Evolutionary conservation across 1,140 invertebrate species (phyloP).

Genomic region (Asbolus verrucosus): DNA sequence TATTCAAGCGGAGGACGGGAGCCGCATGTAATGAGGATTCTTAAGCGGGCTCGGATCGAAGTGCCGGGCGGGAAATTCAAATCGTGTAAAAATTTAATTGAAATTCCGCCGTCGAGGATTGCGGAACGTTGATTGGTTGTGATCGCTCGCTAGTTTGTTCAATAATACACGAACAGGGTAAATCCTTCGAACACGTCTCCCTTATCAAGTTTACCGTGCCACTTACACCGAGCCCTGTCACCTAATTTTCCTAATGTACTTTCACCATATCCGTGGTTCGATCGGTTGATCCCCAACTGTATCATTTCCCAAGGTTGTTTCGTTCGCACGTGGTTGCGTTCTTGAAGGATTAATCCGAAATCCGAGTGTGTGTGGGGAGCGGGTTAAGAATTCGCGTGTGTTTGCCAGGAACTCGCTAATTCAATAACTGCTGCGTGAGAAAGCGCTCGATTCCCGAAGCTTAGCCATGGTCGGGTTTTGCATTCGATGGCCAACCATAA

Average conservation of each 20-base stretch:
- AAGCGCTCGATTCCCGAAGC: constrained; percentile 16
- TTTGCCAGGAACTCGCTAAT: constrained; percentile 36
- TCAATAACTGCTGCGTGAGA: constrained; percentile 37
- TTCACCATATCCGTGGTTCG: constrained; percentile 28
- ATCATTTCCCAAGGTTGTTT: constrained; percentile 38
- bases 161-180: background rate
- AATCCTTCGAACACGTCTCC: constrained; percentile 21
- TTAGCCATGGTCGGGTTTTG: constrained; percentile 24
- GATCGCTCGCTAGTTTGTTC: no score
- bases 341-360: constrained; percentile 35
- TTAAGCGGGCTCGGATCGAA: no score
- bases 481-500: constrained; percentile 15
- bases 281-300: constrained; percentile 38
- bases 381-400: constrained; percentile 29
- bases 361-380: constrained; percentile 26
- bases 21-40: no score
- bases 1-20: no score
- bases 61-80: no score
- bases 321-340: constrained; percentile 37
- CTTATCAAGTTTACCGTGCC: constrained; percentile 26
- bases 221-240: constrained; percentile 23
- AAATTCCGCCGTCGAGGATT: no score
- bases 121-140: no score
- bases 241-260: constrained; percentile 38
- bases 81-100: no score